Base-by-base conservation (phyloP, 2,113 vertebrate species). In the Aix galericulata region DNA sequence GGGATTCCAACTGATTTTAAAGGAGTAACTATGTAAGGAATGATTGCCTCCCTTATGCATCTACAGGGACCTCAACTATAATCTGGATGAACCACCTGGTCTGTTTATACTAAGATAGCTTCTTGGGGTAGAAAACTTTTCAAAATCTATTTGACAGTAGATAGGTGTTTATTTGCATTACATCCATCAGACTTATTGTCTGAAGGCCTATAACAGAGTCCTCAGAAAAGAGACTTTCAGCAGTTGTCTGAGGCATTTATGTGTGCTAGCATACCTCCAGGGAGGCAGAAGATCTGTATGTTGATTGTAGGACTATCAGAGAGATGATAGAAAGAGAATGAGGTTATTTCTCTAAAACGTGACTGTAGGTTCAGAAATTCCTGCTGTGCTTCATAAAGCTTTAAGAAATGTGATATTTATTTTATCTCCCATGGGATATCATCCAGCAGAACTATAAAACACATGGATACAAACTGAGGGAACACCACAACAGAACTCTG, bases 101-200 rank as follows among this genome's bases (percentile, higher is more conserved):
- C 22, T 62, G 58, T 32, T 68, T 40, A 62, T 26, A 68, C 21
- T 60, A 48, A 64, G 36, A 44, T 2, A 34, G 66, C 17, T 38
- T 86, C 6, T 76, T 38, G 8, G 26, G 13, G 17, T 29, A 38
- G 13, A 2, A 64, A 82, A 64, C 4, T 42, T 46, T 11, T 73
- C 55, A 68, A 63, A 36, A 2, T 8, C 5, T 11, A 6, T 68
- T 44, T 69, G 50, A 56, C 7, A 79, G 32, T 5, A 32, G 13
- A 34, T n/a, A 3, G 15, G 44, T 63, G n/a, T 53, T 14, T 71
- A 13, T 44, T 92, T 68, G 26, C 9, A 31, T 52, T 32, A 60
- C 0, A 0, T 1, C 18, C 14, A 29, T 44, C 17, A 53, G 42
- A 48, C 40, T 64, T 42, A 63, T 15, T n/a, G 22, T 8, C 38